Base-by-base conservation (phyloP, 2,797 vertebrate genomes). In the Acanthurus lineatus region DNA sequence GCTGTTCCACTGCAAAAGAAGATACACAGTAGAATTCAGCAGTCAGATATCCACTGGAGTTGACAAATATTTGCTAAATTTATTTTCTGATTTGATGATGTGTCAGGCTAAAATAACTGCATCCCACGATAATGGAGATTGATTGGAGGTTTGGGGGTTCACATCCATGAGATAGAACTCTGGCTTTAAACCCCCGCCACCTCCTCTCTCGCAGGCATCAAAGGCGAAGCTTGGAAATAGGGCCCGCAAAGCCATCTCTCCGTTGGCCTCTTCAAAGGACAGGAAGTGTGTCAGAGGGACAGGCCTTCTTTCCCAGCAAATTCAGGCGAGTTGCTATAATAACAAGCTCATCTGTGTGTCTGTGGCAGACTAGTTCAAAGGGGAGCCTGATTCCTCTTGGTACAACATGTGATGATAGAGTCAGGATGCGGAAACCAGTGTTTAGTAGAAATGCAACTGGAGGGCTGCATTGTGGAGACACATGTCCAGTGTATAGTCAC, bases 241-340 rank as follows among this genome's bases (percentile, higher is more conserved):
- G 91, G 85, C 88, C 88, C 42, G 80, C 92, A 92, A 93, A 95
- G 90, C 93, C 94, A 93, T 94, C 93, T 95, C 92, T 94, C 92
- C 78, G 68, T 93, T 94, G 94, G 93, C 92, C 88, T 93, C 95
- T 95, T 96, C 96, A 96, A 96, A 96, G 94, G 87, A 93, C 93
- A 96, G 95, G 95, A 96, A 95, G 94, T 96, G 93, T 95, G 94
- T 96, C 93, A 94, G 89, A 94, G 91, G 91, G 92, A 94, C 95
- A 93, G 93, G 89, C 92, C 90, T 88, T 93, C 89, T 92, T 95
- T 95, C 93, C 93, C 90, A 94, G 91, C 91, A 87, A 93, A 93
- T 88, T 87, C 84, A 75, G 86, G 57, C 79, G 49, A 92, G 91
- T 86, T 86, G 86, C 93, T 92, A 89, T 90, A 94, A 95, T 95